Percentiles rank a stretch among this genome's conserved stretches.
Evolutionary conservation across 1,140 invertebrate genomes (phyloP).

Genomic region (Bombus waltoni): DNA sequence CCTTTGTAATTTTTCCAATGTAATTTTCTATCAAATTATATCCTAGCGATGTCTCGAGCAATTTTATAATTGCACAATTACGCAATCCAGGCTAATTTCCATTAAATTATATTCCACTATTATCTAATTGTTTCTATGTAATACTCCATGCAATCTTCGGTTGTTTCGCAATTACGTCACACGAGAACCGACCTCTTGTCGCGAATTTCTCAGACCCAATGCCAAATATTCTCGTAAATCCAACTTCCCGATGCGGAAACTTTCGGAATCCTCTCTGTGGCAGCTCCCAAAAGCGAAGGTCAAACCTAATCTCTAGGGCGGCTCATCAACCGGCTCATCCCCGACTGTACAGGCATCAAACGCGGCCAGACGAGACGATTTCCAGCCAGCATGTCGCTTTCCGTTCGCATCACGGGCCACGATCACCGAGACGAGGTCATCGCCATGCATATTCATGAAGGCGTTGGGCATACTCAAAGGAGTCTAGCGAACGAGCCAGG

Average conservation of each 20-base stretch:
- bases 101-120: no score
- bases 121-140: no score
- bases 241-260: neutral
- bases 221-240: neutral
- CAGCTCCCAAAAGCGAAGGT: constrained; percentile 9
- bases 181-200: neutral
- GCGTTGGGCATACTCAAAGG: constrained; percentile 13
- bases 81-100: no score
- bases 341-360: neutral
- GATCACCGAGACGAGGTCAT: constrained; percentile 15
- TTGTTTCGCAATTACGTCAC: neutral
- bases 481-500: neutral
- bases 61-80: no score
- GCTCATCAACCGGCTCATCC: neutral
- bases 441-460: constrained; percentile 35
- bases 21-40: no score
- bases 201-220: neutral
- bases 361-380: neutral
- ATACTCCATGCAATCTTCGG: no score
- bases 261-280: neutral
- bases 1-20: no score
- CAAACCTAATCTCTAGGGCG: constrained; percentile 11
- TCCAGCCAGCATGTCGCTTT: neutral
- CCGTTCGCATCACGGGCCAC: constrained; percentile 6
- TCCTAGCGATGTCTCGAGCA: no score